Evolutionary conservation across 2,888 invertebrate species (phyloP), one percentile per base, ranked within the genome.

Genomic region (Phytoseiulus persimilis): DNA sequence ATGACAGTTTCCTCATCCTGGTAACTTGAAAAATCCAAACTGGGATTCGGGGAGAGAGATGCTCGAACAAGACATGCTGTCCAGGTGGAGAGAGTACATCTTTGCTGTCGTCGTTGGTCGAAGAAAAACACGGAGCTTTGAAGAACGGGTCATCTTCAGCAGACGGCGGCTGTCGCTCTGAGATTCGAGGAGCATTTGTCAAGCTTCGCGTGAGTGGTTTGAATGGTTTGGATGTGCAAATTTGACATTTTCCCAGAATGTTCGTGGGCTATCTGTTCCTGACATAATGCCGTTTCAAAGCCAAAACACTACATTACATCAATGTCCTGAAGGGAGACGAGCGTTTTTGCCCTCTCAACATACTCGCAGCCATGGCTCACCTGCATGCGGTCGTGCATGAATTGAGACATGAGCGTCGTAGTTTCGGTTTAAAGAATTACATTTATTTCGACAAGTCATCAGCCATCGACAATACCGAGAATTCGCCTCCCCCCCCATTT

Each of bases 171-270:
- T 65, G 65, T 65, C 65, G 65, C 9, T 14, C 65, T 3, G 18
- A 23, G 65, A 65, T 65, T 65, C 65, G 65, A 65, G 11, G 18
- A 65, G 65, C 65, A 65, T 65, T 65, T 65, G 65, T 65, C 65
- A 65, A 28, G 23, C 65, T 28, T 65, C 23, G 28, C 14, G 65
- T 28, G 65, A 65, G 65, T 65, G 87, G 87, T 87, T 87, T 87
- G 87, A 87, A 87, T 87, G 87, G 87, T 87, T 87, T 33, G n/a
- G 45, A 33, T 31, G 11, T 87, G 87, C 87, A 87, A 87, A 87
- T 87, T 65, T 28, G 65, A 65, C 65, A 65, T 65, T 65, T 65
- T 65, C 18, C 65, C 28, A 23, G 18, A 65, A 65, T 65, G 65
- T 65, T 23, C 18, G 9, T 23, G 65, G 18, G 18, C 65, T 65